Conservation (phyloP, 2,888 invertebrate species). For the Cremastobaeus sp. region DNA sequence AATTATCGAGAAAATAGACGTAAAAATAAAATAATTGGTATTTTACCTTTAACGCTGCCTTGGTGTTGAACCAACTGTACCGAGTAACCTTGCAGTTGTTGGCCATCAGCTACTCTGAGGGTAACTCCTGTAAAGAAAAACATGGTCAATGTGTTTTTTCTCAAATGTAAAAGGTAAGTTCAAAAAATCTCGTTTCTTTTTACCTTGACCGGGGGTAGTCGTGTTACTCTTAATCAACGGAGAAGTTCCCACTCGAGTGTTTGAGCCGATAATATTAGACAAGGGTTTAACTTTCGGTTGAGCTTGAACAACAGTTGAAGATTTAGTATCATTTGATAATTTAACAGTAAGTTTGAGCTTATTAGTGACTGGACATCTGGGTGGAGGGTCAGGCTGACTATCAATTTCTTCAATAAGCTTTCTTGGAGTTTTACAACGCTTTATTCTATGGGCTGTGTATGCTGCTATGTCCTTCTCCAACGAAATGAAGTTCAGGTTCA, state of each 20-base stretch:
- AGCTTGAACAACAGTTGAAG: conserved; percentile 59
- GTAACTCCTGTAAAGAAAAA: conserved; percentile 70
- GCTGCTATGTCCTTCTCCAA: conserved; percentile 86
- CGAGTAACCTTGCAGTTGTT: conserved; percentile 78
- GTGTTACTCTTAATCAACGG: conserved; percentile 76
- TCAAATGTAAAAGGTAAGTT: neutral
- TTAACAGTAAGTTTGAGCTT: conserved; percentile 83
- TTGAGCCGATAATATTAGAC: conserved; percentile 72
- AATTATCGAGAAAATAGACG: too few relatives aligned
- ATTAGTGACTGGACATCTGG: conserved; percentile 83
- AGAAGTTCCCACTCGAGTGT: conserved; percentile 76
- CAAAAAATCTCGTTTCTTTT: conserved; percentile 1
- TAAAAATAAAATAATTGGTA: conserved; percentile 44
- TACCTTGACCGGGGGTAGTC: conserved; percentile 72
- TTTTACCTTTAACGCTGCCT: conserved; percentile 81
- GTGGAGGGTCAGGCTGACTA: conserved; percentile 81
- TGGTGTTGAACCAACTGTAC: conserved; percentile 81
- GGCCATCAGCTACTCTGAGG: conserved; percentile 76
- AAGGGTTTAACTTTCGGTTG: conserved; percentile 72
- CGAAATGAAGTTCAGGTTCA: conserved; percentile 84
- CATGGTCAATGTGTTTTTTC: neutral
- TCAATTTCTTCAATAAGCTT: conserved; percentile 86
- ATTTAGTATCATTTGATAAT: conserved; percentile 74
- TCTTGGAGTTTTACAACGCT: conserved; percentile 85
- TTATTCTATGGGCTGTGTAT: conserved; percentile 90